Conservation (phyloP, 2,888 invertebrate species). For the Agrochola lychnidis region DNA sequence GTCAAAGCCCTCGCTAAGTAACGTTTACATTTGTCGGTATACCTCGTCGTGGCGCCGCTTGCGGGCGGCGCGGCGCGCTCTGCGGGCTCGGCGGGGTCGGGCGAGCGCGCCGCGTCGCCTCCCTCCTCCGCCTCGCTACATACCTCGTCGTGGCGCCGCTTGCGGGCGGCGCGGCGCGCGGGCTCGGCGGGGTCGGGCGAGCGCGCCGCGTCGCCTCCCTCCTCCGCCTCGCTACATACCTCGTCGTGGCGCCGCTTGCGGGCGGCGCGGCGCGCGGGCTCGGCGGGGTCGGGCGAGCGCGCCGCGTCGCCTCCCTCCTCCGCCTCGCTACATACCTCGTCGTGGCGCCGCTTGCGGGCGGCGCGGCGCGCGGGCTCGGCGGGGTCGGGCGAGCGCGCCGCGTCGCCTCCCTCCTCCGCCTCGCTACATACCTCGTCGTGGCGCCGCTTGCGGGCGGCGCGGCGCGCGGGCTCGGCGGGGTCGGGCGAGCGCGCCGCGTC, state of each 20-base stretch:
- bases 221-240: constrained; percentile 94
- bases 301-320: constrained; percentile 94
- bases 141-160: constrained; percentile 89
- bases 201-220: constrained; percentile 92
- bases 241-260: constrained; percentile 89
- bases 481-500: constrained; percentile 92
- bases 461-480: constrained; percentile 72
- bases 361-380: constrained; percentile 75
- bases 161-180: constrained; percentile 81
- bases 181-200: constrained; percentile 90
- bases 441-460: constrained; percentile 87
- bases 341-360: constrained; percentile 88
- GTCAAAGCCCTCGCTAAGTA: too few species aligned
- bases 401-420: constrained; percentile 94
- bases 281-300: constrained; percentile 90
- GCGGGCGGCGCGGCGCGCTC: too few species aligned
- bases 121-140: too few species aligned
- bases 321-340: constrained; percentile 92
- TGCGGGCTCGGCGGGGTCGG: too few species aligned
- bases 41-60: too few species aligned
- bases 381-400: constrained; percentile 92
- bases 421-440: constrained; percentile 92
- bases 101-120: not conserved
- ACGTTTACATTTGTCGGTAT: too few species aligned
- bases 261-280: constrained; percentile 76